Evolutionary conservation across 2,113 vertebrate genomes (phyloP).

Genomic region (Hydropotes inermis): DNA sequence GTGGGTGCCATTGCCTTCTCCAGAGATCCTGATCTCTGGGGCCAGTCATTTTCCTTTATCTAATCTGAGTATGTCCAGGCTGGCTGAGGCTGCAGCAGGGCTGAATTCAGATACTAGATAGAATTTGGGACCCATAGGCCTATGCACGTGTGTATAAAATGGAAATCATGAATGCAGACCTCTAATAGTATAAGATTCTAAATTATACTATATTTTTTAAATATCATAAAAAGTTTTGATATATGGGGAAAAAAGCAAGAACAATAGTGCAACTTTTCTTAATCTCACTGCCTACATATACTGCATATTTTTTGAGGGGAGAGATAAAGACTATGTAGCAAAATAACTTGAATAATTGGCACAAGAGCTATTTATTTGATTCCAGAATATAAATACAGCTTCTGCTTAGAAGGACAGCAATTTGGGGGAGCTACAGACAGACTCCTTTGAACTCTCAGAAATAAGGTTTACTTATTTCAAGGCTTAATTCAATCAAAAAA

Average conservation of each 20-base stretch:
- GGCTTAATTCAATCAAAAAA: background rate
- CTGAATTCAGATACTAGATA: background rate
- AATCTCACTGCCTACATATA: background rate
- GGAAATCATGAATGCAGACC: background rate
- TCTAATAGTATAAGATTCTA: background rate
- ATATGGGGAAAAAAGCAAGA: background rate
- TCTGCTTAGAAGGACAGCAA: background rate
- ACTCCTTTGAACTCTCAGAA: background rate
- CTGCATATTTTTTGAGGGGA: background rate
- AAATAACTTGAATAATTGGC: background rate
- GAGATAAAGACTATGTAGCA: background rate
- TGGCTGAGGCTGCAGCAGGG: background rate
- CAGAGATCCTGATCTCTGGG: rapidly evolving
- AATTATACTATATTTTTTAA: background rate
- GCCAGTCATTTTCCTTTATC: background rate
- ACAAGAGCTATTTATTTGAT: background rate
- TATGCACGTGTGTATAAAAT: background rate
- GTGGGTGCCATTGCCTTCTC: too few species aligned
- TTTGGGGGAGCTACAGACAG: background rate
- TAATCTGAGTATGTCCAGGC: rapidly evolving
- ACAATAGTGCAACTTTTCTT: background rate
- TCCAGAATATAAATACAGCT: background rate
- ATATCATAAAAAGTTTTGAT: background rate
- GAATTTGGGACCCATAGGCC: background rate
- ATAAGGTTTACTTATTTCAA: background rate